phyloP scores from a whole-genome alignment of 64 coral and sea anemone species.

The Acropora tenuis region DNA sequence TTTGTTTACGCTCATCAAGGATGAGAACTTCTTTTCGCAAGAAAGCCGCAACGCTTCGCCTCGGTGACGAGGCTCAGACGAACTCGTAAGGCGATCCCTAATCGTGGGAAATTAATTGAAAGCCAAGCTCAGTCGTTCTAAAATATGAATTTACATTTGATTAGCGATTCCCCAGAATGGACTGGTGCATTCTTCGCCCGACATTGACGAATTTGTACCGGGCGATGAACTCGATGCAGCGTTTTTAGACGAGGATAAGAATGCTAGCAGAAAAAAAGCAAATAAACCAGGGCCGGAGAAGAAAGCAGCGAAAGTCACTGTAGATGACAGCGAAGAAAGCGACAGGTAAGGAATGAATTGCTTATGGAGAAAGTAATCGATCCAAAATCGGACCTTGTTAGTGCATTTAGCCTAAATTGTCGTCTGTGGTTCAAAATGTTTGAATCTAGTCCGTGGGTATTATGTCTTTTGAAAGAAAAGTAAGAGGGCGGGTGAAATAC shows the following conservation, averaged over 20 bases:
- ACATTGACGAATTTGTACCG: slow-evolving; percentile 83
- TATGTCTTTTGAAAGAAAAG: no score
- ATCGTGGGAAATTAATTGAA: no score
- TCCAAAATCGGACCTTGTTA: neutral
- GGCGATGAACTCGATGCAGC: slow-evolving; percentile 84
- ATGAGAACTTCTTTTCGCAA: no score
- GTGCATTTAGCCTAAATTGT: neutral
- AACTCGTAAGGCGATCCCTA: no score
- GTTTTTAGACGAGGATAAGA: slow-evolving; percentile 73
- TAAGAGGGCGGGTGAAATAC: no score
- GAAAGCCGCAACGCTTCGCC: no score
- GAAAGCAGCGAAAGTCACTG: slow-evolving; percentile 26
- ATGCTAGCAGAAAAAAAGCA: slow-evolving; percentile 30
- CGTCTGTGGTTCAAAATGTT: no score
- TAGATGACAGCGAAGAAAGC: slow-evolving; percentile 61
- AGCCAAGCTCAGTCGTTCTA: neutral
- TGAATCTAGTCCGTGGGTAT: no score
- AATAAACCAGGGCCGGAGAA: slow-evolving; percentile 50
- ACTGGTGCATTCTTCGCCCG: slow-evolving; percentile 26
- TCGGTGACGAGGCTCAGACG: no score
- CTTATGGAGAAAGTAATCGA: neutral
- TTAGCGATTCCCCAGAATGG: slow-evolving; percentile 24
- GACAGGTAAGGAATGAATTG: slow-evolving; percentile 50
- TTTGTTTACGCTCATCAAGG: no score
- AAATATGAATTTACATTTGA: slow-evolving; percentile 17